Conservation (phyloP, 1,140 invertebrate genomes). For the Campodea augens region DNA sequence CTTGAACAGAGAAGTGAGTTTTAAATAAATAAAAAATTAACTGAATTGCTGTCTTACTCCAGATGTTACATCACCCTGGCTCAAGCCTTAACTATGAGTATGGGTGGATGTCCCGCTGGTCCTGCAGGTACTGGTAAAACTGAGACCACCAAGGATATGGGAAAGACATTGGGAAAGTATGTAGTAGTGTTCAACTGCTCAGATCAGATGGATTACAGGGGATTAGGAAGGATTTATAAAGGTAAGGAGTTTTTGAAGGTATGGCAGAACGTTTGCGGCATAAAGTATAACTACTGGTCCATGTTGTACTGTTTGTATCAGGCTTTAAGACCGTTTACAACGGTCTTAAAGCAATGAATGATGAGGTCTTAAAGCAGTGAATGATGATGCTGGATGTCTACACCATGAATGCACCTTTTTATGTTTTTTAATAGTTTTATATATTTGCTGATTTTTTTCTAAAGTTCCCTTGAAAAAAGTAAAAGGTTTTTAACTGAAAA, state of each 20-base stretch:
- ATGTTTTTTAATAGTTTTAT: too few relatives aligned
- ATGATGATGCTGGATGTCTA: too few relatives aligned
- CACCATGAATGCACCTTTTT: too few relatives aligned
- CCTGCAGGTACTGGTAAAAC: conserved; percentile 93
- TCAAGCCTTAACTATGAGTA: conserved; percentile 85
- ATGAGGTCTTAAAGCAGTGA: too few relatives aligned
- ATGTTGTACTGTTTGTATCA: too few relatives aligned
- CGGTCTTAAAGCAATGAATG: too few relatives aligned
- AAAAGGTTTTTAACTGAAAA: too few relatives aligned
- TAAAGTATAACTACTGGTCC: too few relatives aligned
- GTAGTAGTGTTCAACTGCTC: conserved; percentile 97
- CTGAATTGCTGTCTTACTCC: conserved; percentile 9
- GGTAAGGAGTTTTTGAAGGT: conserved; percentile 25
- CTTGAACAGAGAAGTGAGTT: not conserved
- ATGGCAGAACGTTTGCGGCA: not conserved
- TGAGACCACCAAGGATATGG: conserved; percentile 95
- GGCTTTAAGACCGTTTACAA: too few relatives aligned
- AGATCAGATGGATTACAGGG: conserved; percentile 96
- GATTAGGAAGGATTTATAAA: conserved; percentile 71
- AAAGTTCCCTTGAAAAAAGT: too few relatives aligned
- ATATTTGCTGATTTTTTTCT: too few relatives aligned
- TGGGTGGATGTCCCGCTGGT: conserved; percentile 89
- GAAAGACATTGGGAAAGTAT: conserved; percentile 89
- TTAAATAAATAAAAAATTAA: not conserved
- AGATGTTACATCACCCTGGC: conserved; percentile 93